A percentile compares a stretch with the other conserved stretches of the same genome.
phyloP scores from a whole-genome alignment of 2,797 vertebrate species.

The Danio tinwini region DNA sequence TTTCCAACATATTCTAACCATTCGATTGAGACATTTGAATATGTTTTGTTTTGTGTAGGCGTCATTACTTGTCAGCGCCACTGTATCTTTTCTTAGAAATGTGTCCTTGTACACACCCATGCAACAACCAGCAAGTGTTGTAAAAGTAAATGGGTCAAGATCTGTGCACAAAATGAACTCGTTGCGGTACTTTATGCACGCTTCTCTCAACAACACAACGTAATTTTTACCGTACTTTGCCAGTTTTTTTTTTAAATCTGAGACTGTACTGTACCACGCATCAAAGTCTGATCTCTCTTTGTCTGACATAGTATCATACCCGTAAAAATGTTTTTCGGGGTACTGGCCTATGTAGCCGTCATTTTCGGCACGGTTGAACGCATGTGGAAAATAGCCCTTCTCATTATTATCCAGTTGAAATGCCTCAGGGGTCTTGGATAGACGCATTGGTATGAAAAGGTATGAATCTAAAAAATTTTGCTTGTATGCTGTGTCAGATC shows the following conservation, averaged over 20 bases:
- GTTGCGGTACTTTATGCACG: too few species aligned
- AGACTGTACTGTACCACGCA: too few species aligned
- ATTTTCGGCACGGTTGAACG: too few species aligned
- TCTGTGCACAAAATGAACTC: too few species aligned
- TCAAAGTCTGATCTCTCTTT: too few species aligned
- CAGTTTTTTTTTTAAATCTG: conserved; percentile 9
- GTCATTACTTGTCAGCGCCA: not conserved
- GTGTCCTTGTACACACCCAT: not conserved
- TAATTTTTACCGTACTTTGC: not conserved
- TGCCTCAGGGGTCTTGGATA: not conserved
- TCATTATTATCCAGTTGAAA: not conserved
- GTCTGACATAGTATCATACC: too few species aligned
- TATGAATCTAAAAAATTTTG: not conserved
- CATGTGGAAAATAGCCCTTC: too few species aligned
- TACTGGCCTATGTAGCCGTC: too few species aligned
- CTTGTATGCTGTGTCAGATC: not conserved
- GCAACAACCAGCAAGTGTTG: not conserved
- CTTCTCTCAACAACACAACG: too few species aligned
- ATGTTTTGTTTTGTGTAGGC: not conserved
- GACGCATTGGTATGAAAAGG: conserved; percentile 12
- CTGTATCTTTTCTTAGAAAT: not conserved
- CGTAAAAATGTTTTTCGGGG: too few species aligned
- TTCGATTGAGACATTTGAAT: not conserved
- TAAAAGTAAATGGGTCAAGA: not conserved
- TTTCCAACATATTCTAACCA: not conserved